These are phyloP conservation scores for Spea hammondii DNA, from an alignment of 2,797 vertebrate genomes.

Conservation along the genomic window DNA sequence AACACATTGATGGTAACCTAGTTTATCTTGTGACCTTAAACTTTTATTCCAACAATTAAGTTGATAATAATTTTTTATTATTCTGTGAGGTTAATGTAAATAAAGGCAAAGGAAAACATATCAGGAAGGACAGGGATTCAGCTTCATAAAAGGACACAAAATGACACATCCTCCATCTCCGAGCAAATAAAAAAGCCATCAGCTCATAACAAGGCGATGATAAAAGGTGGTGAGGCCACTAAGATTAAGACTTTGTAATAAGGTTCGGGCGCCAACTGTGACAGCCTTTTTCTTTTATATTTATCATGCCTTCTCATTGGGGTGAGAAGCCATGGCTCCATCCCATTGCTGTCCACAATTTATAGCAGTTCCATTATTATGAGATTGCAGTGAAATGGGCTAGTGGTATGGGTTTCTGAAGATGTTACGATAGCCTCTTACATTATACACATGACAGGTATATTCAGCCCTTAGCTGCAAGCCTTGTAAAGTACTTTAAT, in stretches of 20 bases:
- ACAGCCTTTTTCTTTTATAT: constrained; percentile 90
- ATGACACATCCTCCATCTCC: constrained; percentile 84
- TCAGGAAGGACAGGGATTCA: constrained; percentile 73
- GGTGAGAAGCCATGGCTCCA: constrained; percentile 81
- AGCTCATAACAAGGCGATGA: constrained; percentile 86
- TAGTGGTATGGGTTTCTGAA: constrained; percentile 86
- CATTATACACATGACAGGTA: constrained; percentile 94
- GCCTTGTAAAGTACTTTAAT: constrained; percentile 92
- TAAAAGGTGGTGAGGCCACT: constrained; percentile 86
- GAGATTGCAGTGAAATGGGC: constrained; percentile 82
- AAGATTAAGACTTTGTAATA: constrained; percentile 93
- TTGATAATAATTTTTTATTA: too few relatives aligned
- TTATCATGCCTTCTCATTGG: constrained; percentile 89
- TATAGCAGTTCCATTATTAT: constrained; percentile 91
- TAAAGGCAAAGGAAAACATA: constrained; percentile 41
- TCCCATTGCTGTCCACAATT: constrained; percentile 88
- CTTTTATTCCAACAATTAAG: too few relatives aligned
- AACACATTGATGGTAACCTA: too few relatives aligned
- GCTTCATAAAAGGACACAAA: constrained; percentile 81
- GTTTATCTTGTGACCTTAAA: too few relatives aligned
- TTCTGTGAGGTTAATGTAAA: constrained; percentile 7
- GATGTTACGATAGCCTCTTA: constrained; percentile 85
- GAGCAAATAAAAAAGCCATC: constrained; percentile 87
- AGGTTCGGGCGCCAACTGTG: constrained; percentile 82
- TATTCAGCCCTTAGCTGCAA: constrained; percentile 88